A percentile compares a stretch with the other conserved stretches of the same genome.
These are phyloP conservation scores for Margarornis squamiger DNA, from an alignment of 2,797 vertebrate species.

Conservation along the genomic window DNA sequence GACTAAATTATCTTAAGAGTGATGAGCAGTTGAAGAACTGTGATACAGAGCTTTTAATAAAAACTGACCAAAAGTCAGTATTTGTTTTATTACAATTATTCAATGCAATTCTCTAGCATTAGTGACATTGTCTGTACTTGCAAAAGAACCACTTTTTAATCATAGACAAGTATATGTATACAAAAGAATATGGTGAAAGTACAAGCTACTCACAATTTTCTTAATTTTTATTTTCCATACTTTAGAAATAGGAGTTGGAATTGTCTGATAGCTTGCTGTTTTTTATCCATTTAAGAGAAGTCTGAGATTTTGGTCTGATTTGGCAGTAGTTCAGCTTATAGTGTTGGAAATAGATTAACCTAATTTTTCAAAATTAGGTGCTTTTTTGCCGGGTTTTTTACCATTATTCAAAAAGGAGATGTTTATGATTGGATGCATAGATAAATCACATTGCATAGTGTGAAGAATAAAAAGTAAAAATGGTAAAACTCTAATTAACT, in stretches of 20 bases:
- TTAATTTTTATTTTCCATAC: background rate
- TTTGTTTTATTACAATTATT: background rate
- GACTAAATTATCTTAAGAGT: background rate
- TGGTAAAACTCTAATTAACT: background rate
- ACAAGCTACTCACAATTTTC: background rate
- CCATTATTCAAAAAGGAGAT: background rate
- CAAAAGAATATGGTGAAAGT: background rate
- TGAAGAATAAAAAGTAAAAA: background rate
- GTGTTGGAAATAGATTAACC: background rate
- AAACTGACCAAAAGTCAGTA: background rate
- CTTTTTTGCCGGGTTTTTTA: background rate
- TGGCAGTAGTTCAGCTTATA: background rate
- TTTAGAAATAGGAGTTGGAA: background rate
- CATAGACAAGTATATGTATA: background rate
- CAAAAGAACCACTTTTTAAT: background rate
- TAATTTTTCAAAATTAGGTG: background rate
- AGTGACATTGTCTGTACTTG: background rate
- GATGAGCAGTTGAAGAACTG: background rate
- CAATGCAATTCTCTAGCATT: background rate
- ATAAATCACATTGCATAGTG: background rate
- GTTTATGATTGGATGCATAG: background rate
- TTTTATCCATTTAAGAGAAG: background rate
- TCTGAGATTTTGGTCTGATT: background rate
- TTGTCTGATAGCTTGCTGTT: background rate
- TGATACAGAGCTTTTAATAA: background rate